A percentile compares a stretch with the other conserved stretches of the same genome.
Conservation (phyloP, 64 coral and sea anemone species). For the Actinia tenebrosa region DNA sequence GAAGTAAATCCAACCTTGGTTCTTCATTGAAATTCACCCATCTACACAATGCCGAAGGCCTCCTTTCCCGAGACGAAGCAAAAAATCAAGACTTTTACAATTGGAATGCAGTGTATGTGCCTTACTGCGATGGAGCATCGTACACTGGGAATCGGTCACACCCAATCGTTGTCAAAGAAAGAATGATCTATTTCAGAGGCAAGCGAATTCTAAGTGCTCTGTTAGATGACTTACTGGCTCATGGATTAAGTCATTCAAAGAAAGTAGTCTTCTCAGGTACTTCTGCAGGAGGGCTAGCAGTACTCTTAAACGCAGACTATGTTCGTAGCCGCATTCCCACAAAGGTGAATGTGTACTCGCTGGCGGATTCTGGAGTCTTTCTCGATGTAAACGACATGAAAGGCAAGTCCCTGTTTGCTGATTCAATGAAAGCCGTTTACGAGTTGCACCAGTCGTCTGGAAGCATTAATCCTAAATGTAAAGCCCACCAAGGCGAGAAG, state of each 20-base stretch:
- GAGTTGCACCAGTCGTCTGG: conserved; percentile 66
- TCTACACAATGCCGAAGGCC: conserved; percentile 45
- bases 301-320: conserved; percentile 72
- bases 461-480: conserved; percentile 54
- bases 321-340: conserved; percentile 49
- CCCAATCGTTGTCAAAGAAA: conserved; percentile 51
- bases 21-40: conserved; percentile 55
- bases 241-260: conserved; percentile 24
- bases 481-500: conserved; percentile 11
- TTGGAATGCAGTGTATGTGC: conserved; percentile 79
- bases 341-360: conserved; percentile 42
- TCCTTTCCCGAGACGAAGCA: conserved; percentile 44
- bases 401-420: conserved; percentile 30
- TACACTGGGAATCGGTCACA: conserved; percentile 72
- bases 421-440: conserved; percentile 65
- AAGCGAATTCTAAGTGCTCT: conserved; percentile 69
- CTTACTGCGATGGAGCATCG: conserved; percentile 85
- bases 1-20: conserved; percentile 61
- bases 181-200: conserved; percentile 67
- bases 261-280: conserved; percentile 82
- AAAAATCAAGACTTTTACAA: conserved; percentile 78
- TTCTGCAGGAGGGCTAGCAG: conserved; percentile 80
- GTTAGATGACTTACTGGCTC: conserved; percentile 58
- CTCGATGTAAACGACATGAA: conserved; percentile 56
- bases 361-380: conserved; percentile 82